Evolutionary conservation across 2,888 invertebrate species (phyloP), one percentile per base, ranked within the genome.

Genomic region (Eulithis testata): DNA sequence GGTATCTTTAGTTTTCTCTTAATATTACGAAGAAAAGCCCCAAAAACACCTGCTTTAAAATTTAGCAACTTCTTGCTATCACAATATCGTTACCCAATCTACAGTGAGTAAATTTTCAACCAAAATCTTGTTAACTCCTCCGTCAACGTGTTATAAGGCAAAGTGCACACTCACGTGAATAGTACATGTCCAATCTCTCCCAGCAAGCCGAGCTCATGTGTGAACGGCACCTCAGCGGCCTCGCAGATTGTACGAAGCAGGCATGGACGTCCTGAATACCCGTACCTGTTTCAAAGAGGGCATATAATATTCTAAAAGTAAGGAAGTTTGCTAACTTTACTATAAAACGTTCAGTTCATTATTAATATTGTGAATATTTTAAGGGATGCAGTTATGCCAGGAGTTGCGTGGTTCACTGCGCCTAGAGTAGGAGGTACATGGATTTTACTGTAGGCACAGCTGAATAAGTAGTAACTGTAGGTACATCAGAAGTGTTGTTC

Each of bases 221-320:
- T 94, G 78, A 97, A 94, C 58, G 96, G 95, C 68, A 94, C 91
- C 75, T 95, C 94, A 0, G 97, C 95, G 37, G 95, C 94, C 83
- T 97, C 96, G 81, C 97, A 97, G 81, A 97, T 96, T 72, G 95
- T 94, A 75, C 96, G 94, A 70, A 97, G 88, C 74, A 97, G 84
- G 86, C 97, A 97, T 45, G 94, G 94, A 71, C 95, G 94, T 6
- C 96, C 96, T 61, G 94, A 91, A 73, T 95, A 93, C 11, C 95
- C 94, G 75, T 95, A 94, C 78, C 95, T 96, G 83, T 81, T 81
- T 76, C 73, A 79, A 80, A 78, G 71, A 69, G 69, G 77, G 74
- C 75, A 75, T 80, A 76, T 76, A 78, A 78, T 79, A 81, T 81
- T 79, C 75, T 77, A 74, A 67, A 71, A 75, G 73, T 74, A 72